Base-by-base conservation (phyloP, 2,113 vertebrate genomes). In the Rhynchomys soricoides region DNA sequence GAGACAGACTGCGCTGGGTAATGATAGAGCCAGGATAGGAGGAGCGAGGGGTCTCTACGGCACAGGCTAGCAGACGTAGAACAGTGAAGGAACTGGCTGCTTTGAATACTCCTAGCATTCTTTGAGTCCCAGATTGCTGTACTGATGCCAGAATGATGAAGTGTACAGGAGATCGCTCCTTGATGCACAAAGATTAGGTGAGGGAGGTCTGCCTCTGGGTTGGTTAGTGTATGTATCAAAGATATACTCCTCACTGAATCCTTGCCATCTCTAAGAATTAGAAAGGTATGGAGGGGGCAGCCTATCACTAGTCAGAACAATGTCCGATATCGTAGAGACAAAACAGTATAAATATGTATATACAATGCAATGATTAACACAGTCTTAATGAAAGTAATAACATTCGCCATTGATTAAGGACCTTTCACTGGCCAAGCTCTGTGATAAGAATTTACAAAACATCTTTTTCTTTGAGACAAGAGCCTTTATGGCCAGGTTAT, bases 281-380 rank as follows among this genome's bases (percentile, higher is more conserved):
- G 17, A 21, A 3, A 2, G 5, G 4, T 9, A 21, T 21, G 26
- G 26, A 15, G 89, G 2, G 10, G 26, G 10, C 0, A 37, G 50
- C 22, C 31, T 59, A 10, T 43, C 52, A 37, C 50, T 43, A 78
- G 48, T n/a, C 86, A 37, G 26, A 82, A 62, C 78, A 22, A 26
- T 52, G 24, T n/a, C 22, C 48, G 50, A 40, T 50, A 79, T 8
- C 21, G 13, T 24, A 73, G 12, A 57, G 91, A 37, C 64, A 74
- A n/a, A 15, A 0, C 59, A n/a, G 29, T 50, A 79, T 71, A 40
- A 31, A n/a, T 6, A 48, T 22, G 15, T 13, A 85, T 12, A 64
- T 16, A 55, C 3, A 43, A 52, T 62, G 17, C 0, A 21, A 85
- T 37, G 10, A 83, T 7, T 52, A 4, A 29, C 9, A 24, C 50